phyloP scores from a whole-genome alignment of 1,140 invertebrate species.

The Pachyrhynchus sulphureomaculatus region DNA sequence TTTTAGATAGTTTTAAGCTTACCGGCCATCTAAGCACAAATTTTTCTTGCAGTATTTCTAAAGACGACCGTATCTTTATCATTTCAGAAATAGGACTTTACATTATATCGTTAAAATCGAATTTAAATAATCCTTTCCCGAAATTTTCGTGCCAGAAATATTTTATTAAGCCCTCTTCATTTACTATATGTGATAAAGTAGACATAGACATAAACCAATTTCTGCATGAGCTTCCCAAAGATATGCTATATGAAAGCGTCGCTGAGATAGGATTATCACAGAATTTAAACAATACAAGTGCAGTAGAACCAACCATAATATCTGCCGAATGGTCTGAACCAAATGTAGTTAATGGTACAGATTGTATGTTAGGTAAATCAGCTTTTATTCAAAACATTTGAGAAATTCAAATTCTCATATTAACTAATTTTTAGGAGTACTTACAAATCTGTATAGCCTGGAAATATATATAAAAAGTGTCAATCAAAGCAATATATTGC shows the following conservation, averaged over 20 bases:
- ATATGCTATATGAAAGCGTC: conserved; percentile 31
- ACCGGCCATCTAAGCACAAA: conserved; percentile 14
- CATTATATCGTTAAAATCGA: conserved; percentile 22
- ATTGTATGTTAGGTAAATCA: conserved; percentile 23
- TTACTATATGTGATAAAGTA: conserved; percentile 27
- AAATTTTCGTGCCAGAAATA: conserved; percentile 25
- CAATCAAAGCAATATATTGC: conserved; percentile 26
- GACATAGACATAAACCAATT: conserved; percentile 37
- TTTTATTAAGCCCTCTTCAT: conserved; percentile 24
- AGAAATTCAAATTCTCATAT: too few relatives aligned
- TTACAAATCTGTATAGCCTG: conserved; percentile 37
- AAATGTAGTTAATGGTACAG: conserved; percentile 23
- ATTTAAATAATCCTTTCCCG: conserved; percentile 16
- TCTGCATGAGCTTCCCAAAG: conserved; percentile 26
- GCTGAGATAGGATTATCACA: conserved; percentile 18
- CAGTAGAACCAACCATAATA: conserved; percentile 17
- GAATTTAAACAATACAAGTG: conserved; percentile 19
- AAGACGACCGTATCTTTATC: conserved; percentile 33
- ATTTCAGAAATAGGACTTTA: conserved; percentile 31
- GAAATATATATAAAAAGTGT: conserved; percentile 32
- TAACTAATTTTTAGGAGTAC: conserved; percentile 18
- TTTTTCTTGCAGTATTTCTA: conserved; percentile 31
- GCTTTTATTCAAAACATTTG: too few relatives aligned
- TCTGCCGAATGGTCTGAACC: conserved; percentile 34
- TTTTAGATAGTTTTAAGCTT: conserved; percentile 30